phyloP scores from a whole-genome alignment of 2,888 invertebrate genomes.

The Drosophila maculinotata region DNA sequence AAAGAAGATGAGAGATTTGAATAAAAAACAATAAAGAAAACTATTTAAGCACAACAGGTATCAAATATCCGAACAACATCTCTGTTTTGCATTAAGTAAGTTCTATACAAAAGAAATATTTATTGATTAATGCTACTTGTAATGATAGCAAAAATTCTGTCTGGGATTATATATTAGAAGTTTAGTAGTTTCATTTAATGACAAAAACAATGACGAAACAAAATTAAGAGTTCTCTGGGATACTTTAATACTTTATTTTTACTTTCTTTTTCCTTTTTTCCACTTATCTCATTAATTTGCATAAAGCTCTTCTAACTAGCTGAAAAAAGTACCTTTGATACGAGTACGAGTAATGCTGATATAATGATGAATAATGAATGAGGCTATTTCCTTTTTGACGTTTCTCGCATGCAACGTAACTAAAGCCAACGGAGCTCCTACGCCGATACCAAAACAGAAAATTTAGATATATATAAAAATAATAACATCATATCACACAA shows the following conservation, averaged over 20 bases:
- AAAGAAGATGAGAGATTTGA: not conserved
- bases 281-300: not conserved
- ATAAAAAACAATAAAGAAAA: not conserved
- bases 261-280: not conserved
- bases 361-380: conserved; percentile 57
- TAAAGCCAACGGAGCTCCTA: conserved; percentile 63
- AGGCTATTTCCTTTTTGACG: conserved; percentile 53
- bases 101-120: no score
- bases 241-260: not conserved
- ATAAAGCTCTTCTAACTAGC: not conserved
- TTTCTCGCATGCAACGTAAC: conserved; percentile 68
- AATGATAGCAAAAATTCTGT: no score
- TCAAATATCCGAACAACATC: no score
- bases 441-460: conserved; percentile 31
- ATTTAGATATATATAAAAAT: conserved; percentile 16
- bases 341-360: conserved; percentile 46
- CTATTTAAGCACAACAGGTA: no score
- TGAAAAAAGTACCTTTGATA: not conserved
- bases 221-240: no score
- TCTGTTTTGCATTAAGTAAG: no score
- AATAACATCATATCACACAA: conserved; percentile 48
- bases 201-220: no score
- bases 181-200: no score
- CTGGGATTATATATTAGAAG: no score
- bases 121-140: no score